Conservation (phyloP, 30 jellyfish, hydroid and myxozoan species). For the Pelagia noctiluca region DNA sequence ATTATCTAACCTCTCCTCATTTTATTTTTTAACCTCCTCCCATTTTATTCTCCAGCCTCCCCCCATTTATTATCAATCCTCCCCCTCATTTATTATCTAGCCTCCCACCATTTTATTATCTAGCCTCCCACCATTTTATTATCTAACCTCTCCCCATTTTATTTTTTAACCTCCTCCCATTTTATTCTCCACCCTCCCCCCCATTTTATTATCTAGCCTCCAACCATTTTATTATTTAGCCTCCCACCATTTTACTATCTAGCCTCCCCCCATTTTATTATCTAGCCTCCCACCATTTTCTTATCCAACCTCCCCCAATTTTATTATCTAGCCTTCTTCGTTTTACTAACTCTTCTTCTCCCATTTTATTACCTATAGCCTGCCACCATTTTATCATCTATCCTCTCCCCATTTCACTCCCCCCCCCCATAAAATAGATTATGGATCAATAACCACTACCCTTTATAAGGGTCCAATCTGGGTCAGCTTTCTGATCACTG, state of each 20-base stretch:
- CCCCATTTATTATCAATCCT: neutral
- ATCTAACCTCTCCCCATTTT: neutral
- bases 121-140: neutral
- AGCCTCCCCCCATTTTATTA: neutral
- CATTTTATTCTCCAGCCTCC: neutral
- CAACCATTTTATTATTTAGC: neutral
- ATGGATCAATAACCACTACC: too few relatives aligned
- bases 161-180: neutral
- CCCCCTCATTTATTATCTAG: neutral
- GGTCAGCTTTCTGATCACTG: too few relatives aligned
- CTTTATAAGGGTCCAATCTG: too few relatives aligned
- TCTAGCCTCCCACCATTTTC: neutral
- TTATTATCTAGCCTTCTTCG: neutral
- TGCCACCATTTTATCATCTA: too few relatives aligned
- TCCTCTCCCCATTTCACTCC: neutral
- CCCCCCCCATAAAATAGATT: too few relatives aligned
- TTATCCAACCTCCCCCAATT: neutral
- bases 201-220: neutral
- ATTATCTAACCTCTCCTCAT: neutral
- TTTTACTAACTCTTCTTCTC: neutral
- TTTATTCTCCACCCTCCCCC: neutral
- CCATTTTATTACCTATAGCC: neutral
- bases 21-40: neutral
- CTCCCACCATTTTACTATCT: neutral
- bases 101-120: neutral